Conservation (phyloP, 1,140 invertebrate species). For the Sinonovacula constricta region DNA sequence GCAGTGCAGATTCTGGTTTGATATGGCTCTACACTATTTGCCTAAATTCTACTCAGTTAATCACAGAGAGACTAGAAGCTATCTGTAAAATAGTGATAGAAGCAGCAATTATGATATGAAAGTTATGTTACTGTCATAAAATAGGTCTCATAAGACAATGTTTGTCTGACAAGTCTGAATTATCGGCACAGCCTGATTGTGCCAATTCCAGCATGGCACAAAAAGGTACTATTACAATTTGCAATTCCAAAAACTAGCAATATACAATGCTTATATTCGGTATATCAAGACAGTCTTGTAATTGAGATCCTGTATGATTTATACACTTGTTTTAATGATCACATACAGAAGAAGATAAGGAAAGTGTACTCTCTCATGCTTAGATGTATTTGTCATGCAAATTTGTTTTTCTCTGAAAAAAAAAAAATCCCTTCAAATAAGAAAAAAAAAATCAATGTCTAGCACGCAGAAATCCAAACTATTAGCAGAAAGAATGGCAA, state of each 20-base stretch:
- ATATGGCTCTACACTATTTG: too few relatives aligned
- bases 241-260: conserved; percentile 32
- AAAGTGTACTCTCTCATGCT: background rate
- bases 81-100: too few relatives aligned
- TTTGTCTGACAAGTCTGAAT: too few relatives aligned
- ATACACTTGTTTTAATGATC: conserved; percentile 26
- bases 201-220: background rate
- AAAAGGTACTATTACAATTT: conserved; percentile 19
- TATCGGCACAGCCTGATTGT: background rate
- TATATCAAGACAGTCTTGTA: conserved; percentile 1
- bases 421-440: too few relatives aligned
- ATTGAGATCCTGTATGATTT: conserved; percentile 2
- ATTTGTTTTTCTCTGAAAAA: background rate
- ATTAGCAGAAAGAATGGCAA: too few relatives aligned
- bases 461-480: too few relatives aligned
- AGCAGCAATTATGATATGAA: too few relatives aligned
- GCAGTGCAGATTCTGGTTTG: too few relatives aligned
- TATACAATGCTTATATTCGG: background rate
- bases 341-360: background rate
- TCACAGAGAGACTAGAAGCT: too few relatives aligned
- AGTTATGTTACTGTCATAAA: too few relatives aligned
- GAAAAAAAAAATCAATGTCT: background rate
- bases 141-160: too few relatives aligned
- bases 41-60: too few relatives aligned
- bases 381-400: background rate